Evolutionary conservation across 2,888 invertebrate genomes (phyloP).

Genomic region (Rhingia campestris): DNA sequence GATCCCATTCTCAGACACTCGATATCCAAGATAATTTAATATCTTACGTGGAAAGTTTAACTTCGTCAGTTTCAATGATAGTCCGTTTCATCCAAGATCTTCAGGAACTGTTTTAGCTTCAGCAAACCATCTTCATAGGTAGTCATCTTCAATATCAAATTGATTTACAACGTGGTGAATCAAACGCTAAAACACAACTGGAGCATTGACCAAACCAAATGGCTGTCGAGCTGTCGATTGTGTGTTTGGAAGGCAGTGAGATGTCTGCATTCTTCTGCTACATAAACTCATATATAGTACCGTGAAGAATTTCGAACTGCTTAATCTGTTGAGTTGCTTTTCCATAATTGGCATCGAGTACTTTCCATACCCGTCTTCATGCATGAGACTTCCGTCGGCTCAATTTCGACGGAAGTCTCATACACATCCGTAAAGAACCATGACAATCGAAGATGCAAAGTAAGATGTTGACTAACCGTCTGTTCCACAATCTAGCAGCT

Average conservation of each 20-base stretch:
- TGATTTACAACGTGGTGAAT: too few relatives aligned
- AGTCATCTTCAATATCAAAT: not conserved
- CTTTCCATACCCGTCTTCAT: too few relatives aligned
- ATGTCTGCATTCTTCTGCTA: not conserved
- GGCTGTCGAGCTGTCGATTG: too few relatives aligned
- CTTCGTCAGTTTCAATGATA: not conserved
- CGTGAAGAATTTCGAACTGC: too few relatives aligned
- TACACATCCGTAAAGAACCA: not conserved
- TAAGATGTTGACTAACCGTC: not conserved
- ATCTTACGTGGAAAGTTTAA: not conserved
- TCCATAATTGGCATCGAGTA: too few relatives aligned
- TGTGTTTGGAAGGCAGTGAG: too few relatives aligned
- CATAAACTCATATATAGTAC: not conserved
- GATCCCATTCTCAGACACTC: not conserved
- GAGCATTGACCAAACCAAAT: conserved; percentile 1
- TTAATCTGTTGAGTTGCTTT: too few relatives aligned
- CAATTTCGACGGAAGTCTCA: too few relatives aligned
- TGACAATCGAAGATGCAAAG: not conserved
- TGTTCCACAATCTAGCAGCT: not conserved
- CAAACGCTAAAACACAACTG: not conserved
- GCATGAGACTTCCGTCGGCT: not conserved
- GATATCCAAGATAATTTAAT: not conserved
- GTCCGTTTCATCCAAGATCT: not conserved
- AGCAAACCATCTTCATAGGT: not conserved
- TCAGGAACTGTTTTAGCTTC: not conserved